Evolutionary conservation across 2,113 vertebrate genomes (phyloP).

Genomic region (Sciurus niger): DNA sequence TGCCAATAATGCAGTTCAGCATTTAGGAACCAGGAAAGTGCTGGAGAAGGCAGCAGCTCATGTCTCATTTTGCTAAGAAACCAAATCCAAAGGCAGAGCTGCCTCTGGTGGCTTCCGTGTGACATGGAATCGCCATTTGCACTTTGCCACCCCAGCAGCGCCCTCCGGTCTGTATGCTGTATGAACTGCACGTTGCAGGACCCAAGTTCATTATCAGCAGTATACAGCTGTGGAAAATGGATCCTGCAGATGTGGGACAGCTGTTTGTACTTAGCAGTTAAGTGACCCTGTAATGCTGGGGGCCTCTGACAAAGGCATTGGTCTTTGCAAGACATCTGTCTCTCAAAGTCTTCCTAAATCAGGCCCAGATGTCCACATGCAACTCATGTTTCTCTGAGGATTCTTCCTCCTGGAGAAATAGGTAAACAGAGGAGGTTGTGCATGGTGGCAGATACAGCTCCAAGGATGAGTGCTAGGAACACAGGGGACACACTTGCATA

Average conservation of each 20-base stretch:
- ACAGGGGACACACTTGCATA: not conserved
- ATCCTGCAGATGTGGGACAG: constrained; percentile 75
- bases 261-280: constrained; percentile 79
- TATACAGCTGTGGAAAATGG: constrained; percentile 71
- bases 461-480: not conserved
- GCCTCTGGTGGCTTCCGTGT: not conserved
- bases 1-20: not conserved
- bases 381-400: constrained; percentile 62
- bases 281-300: constrained; percentile 65
- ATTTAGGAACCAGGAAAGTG: not conserved
- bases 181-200: not conserved
- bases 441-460: not conserved
- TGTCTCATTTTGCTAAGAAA: not conserved
- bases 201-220: constrained; percentile 63
- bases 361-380: constrained; percentile 74
- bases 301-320: constrained; percentile 76
- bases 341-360: constrained; percentile 77
- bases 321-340: constrained; percentile 67
- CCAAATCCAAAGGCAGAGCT: constrained; percentile 69
- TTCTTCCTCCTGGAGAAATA: constrained; percentile 17
- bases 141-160: constrained; percentile 26
- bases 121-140: constrained; percentile 84
- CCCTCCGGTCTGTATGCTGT: not conserved
- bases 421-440: not conserved
- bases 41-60: not conserved